These are phyloP conservation scores for Dinoponera quadriceps DNA, from an alignment of 1,140 invertebrate genomes.

Conservation along the genomic window DNA sequence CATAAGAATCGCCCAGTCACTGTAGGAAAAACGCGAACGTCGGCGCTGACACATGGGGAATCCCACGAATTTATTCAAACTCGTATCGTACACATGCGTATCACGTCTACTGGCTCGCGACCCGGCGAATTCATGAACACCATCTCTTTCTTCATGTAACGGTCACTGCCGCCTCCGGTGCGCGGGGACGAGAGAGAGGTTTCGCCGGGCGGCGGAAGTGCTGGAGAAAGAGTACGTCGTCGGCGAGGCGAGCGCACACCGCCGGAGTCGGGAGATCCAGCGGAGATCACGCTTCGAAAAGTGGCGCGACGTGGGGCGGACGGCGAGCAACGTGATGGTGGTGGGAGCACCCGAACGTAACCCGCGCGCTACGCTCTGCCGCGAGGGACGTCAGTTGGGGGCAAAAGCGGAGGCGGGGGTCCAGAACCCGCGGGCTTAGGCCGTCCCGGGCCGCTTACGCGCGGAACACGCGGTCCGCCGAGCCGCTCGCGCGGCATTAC, in stretches of 20 bases:
- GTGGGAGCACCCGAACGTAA: constrained; percentile 43
- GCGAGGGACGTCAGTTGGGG: constrained; percentile 59
- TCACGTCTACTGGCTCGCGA: constrained; percentile 24
- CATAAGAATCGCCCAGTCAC: constrained; percentile 30
- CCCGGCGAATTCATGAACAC: constrained; percentile 6
- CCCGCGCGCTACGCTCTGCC: constrained; percentile 27
- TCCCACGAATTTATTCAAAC: constrained; percentile 51
- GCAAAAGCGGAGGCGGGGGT: constrained; percentile 65
- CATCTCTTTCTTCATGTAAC: background rate
- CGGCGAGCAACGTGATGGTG: constrained; percentile 48
- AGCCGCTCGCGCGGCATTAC: constrained; percentile 81
- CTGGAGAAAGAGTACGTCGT: background rate
- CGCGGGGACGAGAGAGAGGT: no score
- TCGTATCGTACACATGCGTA: background rate
- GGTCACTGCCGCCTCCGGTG: background rate
- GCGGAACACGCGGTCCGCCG: constrained; percentile 78
- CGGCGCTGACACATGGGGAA: constrained; percentile 61
- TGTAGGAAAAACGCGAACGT: constrained; percentile 7
- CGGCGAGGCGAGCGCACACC: constrained; percentile 4
- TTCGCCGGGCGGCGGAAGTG: background rate
- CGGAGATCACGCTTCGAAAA: constrained; percentile 39
- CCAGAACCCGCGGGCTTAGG: constrained; percentile 68
- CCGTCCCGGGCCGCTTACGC: constrained; percentile 78
- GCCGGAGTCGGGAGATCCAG: constrained; percentile 11
- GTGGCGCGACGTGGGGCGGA: constrained; percentile 60